Evolutionary conservation across 2,797 vertebrate species (phyloP).

Genomic region (Eurystomus glaucurus): DNA sequence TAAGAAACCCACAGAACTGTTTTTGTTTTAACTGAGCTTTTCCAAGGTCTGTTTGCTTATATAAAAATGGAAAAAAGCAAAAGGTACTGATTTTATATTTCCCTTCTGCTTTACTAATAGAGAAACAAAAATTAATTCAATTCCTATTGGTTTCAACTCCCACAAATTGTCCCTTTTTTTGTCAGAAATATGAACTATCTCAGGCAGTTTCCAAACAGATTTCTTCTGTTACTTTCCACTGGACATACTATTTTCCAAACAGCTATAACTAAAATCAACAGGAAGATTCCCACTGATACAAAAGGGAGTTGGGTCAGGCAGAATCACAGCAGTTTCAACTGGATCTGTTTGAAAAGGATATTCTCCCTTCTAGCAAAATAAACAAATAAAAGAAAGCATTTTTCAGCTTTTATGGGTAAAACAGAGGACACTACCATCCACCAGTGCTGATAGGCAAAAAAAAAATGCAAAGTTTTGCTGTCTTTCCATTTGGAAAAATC

Average conservation of each 20-base stretch:
- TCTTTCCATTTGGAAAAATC: background rate
- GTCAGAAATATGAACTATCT: background rate
- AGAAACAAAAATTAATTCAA: background rate
- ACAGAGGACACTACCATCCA: background rate
- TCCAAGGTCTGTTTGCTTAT: background rate
- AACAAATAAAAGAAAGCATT: background rate
- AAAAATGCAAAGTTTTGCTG: background rate
- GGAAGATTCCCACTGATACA: background rate
- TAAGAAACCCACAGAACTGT: background rate
- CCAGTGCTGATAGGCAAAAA: background rate
- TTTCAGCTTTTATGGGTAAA: background rate
- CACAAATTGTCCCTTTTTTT: background rate
- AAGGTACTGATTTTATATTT: background rate
- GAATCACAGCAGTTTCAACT: background rate
- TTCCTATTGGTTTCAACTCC: background rate
- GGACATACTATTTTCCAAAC: background rate
- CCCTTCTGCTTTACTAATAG: background rate
- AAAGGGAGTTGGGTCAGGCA: background rate
- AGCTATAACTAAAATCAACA: slow-evolving; percentile 33
- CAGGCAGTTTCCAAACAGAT: background rate
- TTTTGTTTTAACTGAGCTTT: background rate
- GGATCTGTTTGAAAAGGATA: background rate
- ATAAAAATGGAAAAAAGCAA: slow-evolving; percentile 16
- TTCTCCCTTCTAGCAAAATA: background rate
- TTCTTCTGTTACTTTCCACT: slow-evolving; percentile 11